Evolutionary conservation across 2,797 vertebrate species (phyloP), one percentile per base, ranked within the genome.

Genomic region (Pteropus rufus): DNA sequence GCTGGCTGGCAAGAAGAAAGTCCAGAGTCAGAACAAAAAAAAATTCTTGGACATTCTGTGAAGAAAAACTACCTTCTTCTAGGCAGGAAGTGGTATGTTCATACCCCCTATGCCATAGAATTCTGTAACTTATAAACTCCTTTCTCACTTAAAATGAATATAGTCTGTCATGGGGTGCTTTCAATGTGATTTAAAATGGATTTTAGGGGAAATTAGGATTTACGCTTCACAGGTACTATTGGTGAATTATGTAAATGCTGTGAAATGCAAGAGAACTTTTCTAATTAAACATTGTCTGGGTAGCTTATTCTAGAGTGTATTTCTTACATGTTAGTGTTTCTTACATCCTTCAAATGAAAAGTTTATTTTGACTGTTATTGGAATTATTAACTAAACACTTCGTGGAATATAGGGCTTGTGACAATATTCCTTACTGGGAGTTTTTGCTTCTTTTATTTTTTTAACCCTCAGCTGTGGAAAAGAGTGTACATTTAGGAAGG

Each of bases 401-500:
- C 29, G 24, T 46, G 44, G 49, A 39, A 1, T 52, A 39, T 80
- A 9, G 84, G 31, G 15, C 36, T 52, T 73, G 86, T 44, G 67
- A 73, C 16, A 86, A 2, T 91, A 70, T n/a, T 65, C 64, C 23
- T 96, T 75, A 41, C 19, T 52, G 34, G 54, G 12, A 75, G 12
- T 26, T 62, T 80, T 58, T 82, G 12, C 46, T 82, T 39, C 23
- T 24, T 93, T 92, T 83, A n/a, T 67, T 91, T 44, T 90, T 95
- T 70, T 83, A 31, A 46, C 58, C 58, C 18, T 95, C 0, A 0
- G 10, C 26, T 67, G 3, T 95, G 34, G 62, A 69, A 92, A 75
- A 10, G 76, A 76, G 39, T 69, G 2, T 58, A 21, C n/a, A n/a
- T 39, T 80, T 91, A 83, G 26, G 54, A 82, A 94, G 69, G 3